Evolutionary conservation across 2,113 vertebrate genomes (phyloP), one percentile per base, ranked within the genome.

Genomic region (Erythrolamprus reginae): DNA sequence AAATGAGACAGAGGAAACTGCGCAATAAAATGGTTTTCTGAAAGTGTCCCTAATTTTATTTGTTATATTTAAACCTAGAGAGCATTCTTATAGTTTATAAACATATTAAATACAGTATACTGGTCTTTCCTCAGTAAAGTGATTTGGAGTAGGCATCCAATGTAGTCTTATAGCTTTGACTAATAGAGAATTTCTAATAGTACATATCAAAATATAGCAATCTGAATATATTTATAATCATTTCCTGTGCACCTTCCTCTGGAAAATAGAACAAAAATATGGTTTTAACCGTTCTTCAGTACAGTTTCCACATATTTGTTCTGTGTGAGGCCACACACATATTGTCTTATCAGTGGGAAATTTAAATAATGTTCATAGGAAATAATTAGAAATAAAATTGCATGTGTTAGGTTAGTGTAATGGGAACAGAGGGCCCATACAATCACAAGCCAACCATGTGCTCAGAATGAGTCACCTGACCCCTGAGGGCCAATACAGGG

Each of bases 201-300:
- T n/a, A 17, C 13, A 33, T 33, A 65, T 33, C 28, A 65, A 65
- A 65, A 33, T 65, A 65, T 33, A 33, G 28, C 15, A 65, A 65
- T 65, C 61, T 33, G 61, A 65, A 33, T 65, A 65, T 65, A 65
- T 12, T 65, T n/a, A 65, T 65, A 65, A 17, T 65, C 61, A 65
- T 65, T 65, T 65, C 33, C 88, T 89, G 88, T 91, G 45, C 51
- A 52, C 2, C 3, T 89, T 91, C 61, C 83, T 91, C 94, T 89
- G 82, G 52, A 84, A 94, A 95, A n/a, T 61, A 70, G 33, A 77
- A 33, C 65, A 12, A 86, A 92, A 9, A 12, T 82, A 93, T 86
- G 15, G 1, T 85, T 92, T 17, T 13, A 5, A 1, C 52, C 70
- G 65, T 82, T 33, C 28, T 92, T 92, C 77, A 87, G 51, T 58